A percentile compares a stretch with the other conserved stretches of the same genome.
Conservation (phyloP, 1,140 invertebrate genomes). For the Sycophaga agraensis region DNA sequence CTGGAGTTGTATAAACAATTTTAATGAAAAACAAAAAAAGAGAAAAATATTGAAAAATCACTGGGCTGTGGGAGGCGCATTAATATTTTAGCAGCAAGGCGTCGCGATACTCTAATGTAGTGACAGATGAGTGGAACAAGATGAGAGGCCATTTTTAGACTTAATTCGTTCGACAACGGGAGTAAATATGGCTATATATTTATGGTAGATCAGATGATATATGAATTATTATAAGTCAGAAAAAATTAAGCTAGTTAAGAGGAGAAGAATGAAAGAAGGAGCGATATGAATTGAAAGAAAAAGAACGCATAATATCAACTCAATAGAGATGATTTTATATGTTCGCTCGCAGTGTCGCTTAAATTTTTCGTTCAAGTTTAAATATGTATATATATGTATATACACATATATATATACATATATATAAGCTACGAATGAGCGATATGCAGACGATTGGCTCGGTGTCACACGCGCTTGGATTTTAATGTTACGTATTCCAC, state of each 20-base stretch:
- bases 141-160: background rate
- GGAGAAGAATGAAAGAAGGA: background rate
- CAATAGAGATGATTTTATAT: slow-evolving; percentile 14
- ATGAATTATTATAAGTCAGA: slow-evolving; percentile 28
- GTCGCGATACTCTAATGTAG: too few species aligned
- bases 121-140: background rate
- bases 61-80: background rate
- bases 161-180: slow-evolving; percentile 1
- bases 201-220: slow-evolving; percentile 36
- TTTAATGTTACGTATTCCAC: slow-evolving; percentile 11
- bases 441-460: slow-evolving; percentile 31
- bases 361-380: slow-evolving; percentile 11
- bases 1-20: slow-evolving; percentile 9
- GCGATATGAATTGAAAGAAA: background rate
- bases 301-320: slow-evolving; percentile 8
- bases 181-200: slow-evolving; percentile 30
- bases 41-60: slow-evolving; percentile 20
- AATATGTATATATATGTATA: slow-evolving; percentile 30
- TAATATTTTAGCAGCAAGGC: background rate
- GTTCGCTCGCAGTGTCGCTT: slow-evolving; percentile 13
- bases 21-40: too few species aligned
- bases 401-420: slow-evolving; percentile 27
- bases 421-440: slow-evolving; percentile 26
- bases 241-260: slow-evolving; percentile 4
- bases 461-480: slow-evolving; percentile 32